Base-by-base conservation (phyloP, 2,113 vertebrate genomes). In the Plecturocebus donacophilus region DNA sequence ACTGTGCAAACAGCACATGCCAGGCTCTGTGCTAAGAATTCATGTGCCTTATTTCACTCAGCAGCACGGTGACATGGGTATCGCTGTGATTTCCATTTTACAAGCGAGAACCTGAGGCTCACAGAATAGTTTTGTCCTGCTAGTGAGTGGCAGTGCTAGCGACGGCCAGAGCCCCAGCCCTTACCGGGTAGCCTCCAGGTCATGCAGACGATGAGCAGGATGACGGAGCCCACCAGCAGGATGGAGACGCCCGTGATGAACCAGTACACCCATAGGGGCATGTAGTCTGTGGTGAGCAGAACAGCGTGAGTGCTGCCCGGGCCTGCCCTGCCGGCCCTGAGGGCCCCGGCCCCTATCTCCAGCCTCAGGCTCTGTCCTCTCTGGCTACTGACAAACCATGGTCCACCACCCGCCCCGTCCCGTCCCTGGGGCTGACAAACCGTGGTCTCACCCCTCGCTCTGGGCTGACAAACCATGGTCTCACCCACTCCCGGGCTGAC, bases 141-240 rank as follows among this genome's bases (percentile, higher is more conserved):
- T 3, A 8, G 20, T 23, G 58, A 30, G 40, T 6, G 27, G 76
- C 45, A n/a, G 61, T 32, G 61, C 27, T 56, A 38, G 45, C 56
- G 27, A 6, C 1, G 21, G 54, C 79, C 56, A 45, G 35, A 56
- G 66, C 64, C 14, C 38, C 19, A 8, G 45, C 56, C 20, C 98
- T 98, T 98, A 99, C 99, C 98, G 32, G 97, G 81, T 66, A 73
- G 91, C 86, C 68, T 98, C 97, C 97, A 98, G 40, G 98, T 98
- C 97, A 98, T 96, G 68, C 97, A 99, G 93, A 99, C 6, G 71
- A 90, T 83, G 61, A 95, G 93, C 96, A 98, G 76, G 68, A 99
- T 98, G 96, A 98, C 95, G 1, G 98, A 98, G 20, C 93, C 98
- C 95, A 99, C 98, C 94, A 99, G 95, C 42, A 98, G 95, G 79